Evolutionary conservation across 2,888 invertebrate genomes (phyloP).

Genomic region (Timandra comae): DNA sequence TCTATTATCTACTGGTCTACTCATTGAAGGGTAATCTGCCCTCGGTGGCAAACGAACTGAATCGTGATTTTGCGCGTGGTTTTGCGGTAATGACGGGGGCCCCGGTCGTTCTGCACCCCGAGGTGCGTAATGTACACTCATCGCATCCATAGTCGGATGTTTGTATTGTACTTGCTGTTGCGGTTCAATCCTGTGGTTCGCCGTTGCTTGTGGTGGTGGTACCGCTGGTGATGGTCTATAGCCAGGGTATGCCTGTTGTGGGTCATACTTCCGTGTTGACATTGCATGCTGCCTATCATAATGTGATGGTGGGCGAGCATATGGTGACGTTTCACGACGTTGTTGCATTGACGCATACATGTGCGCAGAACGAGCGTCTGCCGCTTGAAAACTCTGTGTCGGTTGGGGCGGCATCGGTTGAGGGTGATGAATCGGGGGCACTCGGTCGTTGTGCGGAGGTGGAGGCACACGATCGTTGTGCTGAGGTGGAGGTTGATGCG

Average conservation of each 20-base stretch:
- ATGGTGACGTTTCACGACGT: constrained; percentile 55
- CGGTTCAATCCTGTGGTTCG: constrained; percentile 52
- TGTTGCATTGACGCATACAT: constrained; percentile 47
- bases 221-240: constrained; percentile 45
- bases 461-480: no score
- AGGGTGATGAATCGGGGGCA: constrained; percentile 69
- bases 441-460: constrained; percentile 49
- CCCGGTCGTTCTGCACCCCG: constrained; percentile 52
- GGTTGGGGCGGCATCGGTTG: constrained; percentile 37
- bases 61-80: constrained; percentile 41
- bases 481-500: constrained; percentile 53
- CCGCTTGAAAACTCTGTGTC: constrained; percentile 40
- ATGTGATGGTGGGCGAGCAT: constrained; percentile 42
- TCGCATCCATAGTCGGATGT: constrained; percentile 43
- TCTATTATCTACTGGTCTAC: constrained; percentile 44
- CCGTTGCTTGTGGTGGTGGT: constrained; percentile 41
- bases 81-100: constrained; percentile 42
- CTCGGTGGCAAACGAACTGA: constrained; percentile 44
- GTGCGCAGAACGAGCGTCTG: constrained; percentile 46
- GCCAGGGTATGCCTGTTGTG: constrained; percentile 63
- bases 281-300: constrained; percentile 55
- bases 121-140: constrained; percentile 47
- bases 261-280: constrained; percentile 61
- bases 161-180: constrained; percentile 56
- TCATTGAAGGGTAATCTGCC: constrained; percentile 46